Evolutionary conservation across 2,113 vertebrate genomes (phyloP).

Genomic region (Hymenochirus boettgeri): DNA sequence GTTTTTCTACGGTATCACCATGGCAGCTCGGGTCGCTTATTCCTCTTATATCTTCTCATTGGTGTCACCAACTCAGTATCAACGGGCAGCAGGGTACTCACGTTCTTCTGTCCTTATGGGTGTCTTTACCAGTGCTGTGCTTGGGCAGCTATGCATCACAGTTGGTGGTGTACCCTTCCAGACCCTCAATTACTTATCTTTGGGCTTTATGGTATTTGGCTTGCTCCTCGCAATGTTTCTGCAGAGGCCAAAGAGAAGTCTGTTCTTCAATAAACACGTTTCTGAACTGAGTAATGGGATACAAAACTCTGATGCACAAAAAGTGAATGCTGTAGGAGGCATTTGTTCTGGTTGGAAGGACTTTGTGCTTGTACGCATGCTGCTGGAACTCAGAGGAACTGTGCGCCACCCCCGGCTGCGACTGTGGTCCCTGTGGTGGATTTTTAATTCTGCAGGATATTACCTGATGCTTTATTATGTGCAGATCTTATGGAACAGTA

Average conservation of each 20-base stretch:
- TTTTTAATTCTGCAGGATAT: constrained; percentile 89
- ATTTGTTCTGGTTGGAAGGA: constrained; percentile 50
- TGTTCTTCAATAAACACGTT: constrained; percentile 77
- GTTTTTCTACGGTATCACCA: constrained; percentile 85
- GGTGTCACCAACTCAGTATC: constrained; percentile 70
- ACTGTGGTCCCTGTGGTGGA: constrained; percentile 94
- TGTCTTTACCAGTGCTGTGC: constrained; percentile 83
- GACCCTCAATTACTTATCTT: constrained; percentile 66
- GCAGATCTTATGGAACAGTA: constrained; percentile 83
- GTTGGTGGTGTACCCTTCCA: constrained; percentile 51
- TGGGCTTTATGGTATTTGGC: constrained; percentile 78
- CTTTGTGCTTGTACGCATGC: constrained; percentile 64
- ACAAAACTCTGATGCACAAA: constrained; percentile 48
- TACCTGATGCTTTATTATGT: constrained; percentile 89
- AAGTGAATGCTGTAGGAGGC: constrained; percentile 40
- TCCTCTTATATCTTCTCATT: constrained; percentile 96
- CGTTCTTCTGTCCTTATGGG: constrained; percentile 81
- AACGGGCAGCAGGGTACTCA: constrained; percentile 85
- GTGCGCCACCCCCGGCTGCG: constrained; percentile 67
- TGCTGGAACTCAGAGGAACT: constrained; percentile 62
- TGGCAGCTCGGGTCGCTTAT: constrained; percentile 91
- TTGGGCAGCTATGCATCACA: constrained; percentile 81
- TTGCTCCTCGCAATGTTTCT: constrained; percentile 76
- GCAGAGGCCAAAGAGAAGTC: constrained; percentile 76
- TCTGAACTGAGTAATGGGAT: fast-evolving